Base-by-base conservation (phyloP, 2,113 vertebrate genomes). In the Albula glossodonta region DNA sequence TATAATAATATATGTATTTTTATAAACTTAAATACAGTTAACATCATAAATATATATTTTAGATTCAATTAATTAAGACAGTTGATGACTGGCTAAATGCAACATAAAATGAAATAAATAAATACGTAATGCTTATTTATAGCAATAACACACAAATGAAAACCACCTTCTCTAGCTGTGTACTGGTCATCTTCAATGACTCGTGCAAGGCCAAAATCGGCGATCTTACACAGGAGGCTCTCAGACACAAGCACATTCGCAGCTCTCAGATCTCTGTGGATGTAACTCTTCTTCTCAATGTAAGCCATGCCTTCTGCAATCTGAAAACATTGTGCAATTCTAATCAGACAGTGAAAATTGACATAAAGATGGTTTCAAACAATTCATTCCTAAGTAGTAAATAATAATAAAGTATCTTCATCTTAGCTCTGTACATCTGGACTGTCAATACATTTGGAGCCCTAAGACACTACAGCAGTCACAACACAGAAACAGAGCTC, bases 251-350 rank as follows among this genome's bases (percentile, higher is more conserved):
- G 94, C 53, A 99, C 97, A 0, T 99, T 99, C 0, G 98, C 98
- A 0, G 98, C 97, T 89, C 98, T 95, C 87, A 99, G 93, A 91
- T 99, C 98, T 63, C 98, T 93, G 90, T 99, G 98, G 84, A 99
- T 99, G 13, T 99, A 99, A 89, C 98, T 99, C 93, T 97, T 99
- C 86, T 96, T 95, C 91, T 99, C 98, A 8, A 99, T 98, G 89
- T 98, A 99, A 0, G 98, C 97, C 98, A 99, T 99, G 51, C 98
- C 98, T 89, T 99, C 98, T 15, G 98, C 96, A 80, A 99, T 98
- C 98, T 99, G 95, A 57, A 92, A 31, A 92, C 7, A 90, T 89
- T 78, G 89, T 50, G 7, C 60, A n/a, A 74, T 9, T n/a, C 70
- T 3, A 22, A 74, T 74, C n/a, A 74, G 70, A 31, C 5, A 74